phyloP scores from a whole-genome alignment of 1,140 invertebrate genomes.

The Sinonovacula constricta region DNA sequence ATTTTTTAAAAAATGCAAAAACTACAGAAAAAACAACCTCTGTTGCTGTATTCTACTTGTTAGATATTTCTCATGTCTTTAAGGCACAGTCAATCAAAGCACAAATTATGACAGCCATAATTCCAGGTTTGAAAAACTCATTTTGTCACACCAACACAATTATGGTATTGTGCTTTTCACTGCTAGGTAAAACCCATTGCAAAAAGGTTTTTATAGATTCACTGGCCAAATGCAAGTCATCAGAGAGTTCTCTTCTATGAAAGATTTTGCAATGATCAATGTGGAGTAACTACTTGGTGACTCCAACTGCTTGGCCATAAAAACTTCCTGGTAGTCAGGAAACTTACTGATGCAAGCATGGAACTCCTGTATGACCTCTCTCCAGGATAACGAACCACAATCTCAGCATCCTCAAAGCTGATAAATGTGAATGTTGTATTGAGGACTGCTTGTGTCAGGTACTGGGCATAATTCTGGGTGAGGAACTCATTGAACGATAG shows the following conservation, averaged over 20 bases:
- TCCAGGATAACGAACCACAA: slow-evolving; percentile 61
- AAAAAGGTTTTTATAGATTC: not conserved
- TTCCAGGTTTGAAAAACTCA: no score
- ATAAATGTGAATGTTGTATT: slow-evolving; percentile 55
- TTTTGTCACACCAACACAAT: no score
- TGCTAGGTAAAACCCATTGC: no score
- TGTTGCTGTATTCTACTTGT: no score
- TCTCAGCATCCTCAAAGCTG: slow-evolving; percentile 66
- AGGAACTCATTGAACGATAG: slow-evolving; percentile 63
- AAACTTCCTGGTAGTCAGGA: not conserved
- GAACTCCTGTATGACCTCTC: slow-evolving; percentile 20
- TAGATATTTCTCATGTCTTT: no score
- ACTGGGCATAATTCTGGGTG: slow-evolving; percentile 56
- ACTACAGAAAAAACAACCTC: no score
- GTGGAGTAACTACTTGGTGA: not conserved
- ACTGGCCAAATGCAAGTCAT: not conserved
- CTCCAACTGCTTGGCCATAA: not conserved
- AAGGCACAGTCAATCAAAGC: no score
- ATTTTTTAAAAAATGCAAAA: no score
- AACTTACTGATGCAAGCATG: not conserved
- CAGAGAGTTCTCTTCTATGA: not conserved
- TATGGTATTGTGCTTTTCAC: no score
- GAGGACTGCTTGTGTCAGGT: slow-evolving; percentile 53
- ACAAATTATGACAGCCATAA: no score
- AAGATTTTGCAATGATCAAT: not conserved